Conservation (phyloP, 2,888 invertebrate species). For the Drosophila macrospina region DNA sequence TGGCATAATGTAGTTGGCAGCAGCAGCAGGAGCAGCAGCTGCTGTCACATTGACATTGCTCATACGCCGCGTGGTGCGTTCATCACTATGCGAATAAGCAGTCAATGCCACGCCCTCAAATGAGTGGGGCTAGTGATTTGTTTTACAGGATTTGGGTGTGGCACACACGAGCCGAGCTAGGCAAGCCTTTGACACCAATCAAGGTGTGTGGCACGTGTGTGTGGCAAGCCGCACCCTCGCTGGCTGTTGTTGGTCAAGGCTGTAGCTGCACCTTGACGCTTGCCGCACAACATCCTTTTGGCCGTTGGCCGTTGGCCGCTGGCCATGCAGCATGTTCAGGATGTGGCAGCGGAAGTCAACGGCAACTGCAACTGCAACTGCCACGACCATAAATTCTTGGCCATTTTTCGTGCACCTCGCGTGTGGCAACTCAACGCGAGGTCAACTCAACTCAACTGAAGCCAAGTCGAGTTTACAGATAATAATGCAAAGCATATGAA, state of each 20-base stretch:
- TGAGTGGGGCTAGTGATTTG: constrained; percentile 38
- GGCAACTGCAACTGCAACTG: constrained; percentile 19
- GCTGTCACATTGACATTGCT: constrained; percentile 35
- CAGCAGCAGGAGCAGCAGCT: neutral
- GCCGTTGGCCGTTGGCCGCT: neutral
- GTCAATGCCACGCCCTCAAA: constrained; percentile 36
- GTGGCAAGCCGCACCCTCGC: constrained; percentile 24
- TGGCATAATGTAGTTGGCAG: constrained; percentile 44
- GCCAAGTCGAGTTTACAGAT: neutral
- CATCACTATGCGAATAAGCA: constrained; percentile 28
- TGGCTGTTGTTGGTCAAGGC: constrained; percentile 37
- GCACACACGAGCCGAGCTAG: neutral
- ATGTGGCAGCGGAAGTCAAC: constrained; percentile 43
- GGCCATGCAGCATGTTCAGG: constrained; percentile 28
- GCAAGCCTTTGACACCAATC: constrained; percentile 40
- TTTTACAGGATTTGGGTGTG: constrained; percentile 53
- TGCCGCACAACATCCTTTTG: constrained; percentile 45
- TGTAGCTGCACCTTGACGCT: constrained; percentile 15
- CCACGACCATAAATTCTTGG: constrained; percentile 30
- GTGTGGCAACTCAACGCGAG: constrained; percentile 8
- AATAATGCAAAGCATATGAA: constrained; percentile 23
- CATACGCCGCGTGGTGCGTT: constrained; percentile 55
- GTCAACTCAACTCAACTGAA: too few relatives aligned
- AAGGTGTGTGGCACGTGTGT: constrained; percentile 44
- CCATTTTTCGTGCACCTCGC: constrained; percentile 18